Percentiles rank a stretch among this genome's conserved stretches.
Conservation (phyloP, 1,140 invertebrate genomes). For the Thaumatotibia leucotreta region DNA sequence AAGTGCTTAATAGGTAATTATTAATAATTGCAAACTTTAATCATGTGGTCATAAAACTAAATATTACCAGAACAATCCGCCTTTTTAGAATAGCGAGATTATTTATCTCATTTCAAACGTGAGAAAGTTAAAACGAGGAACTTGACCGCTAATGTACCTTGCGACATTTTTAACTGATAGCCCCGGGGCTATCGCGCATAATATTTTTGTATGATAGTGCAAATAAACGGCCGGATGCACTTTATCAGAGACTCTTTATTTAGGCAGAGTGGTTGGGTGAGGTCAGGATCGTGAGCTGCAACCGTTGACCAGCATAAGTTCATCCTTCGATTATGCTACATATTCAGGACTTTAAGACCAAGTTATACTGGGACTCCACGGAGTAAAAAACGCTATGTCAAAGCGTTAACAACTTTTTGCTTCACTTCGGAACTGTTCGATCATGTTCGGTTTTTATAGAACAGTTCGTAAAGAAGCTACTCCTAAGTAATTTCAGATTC, state of each 20-base stretch:
- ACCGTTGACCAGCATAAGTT: background rate
- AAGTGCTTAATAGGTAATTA: background rate
- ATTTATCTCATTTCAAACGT: background rate
- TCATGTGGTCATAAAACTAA: background rate
- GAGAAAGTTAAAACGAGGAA: background rate
- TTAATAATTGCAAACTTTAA: background rate
- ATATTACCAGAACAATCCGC: too few relatives aligned
- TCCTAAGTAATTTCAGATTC: too few relatives aligned
- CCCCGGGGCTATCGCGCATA: background rate
- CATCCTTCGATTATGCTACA: background rate
- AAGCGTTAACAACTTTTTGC: too few relatives aligned
- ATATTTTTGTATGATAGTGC: slow-evolving; percentile 1
- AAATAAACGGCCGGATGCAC: background rate
- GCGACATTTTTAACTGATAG: background rate
- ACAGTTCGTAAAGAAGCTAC: too few relatives aligned
- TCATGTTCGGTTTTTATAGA: too few relatives aligned
- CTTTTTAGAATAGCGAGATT: background rate
- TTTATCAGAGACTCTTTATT: slow-evolving; percentile 3
- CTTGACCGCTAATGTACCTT: background rate
- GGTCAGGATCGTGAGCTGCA: background rate
- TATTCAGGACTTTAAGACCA: background rate
- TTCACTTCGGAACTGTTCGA: too few relatives aligned
- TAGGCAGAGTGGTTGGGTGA: background rate
- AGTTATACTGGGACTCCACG: background rate
- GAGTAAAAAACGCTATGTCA: too few relatives aligned